Percentiles rank a stretch among this genome's conserved stretches.
Evolutionary conservation across 2,888 invertebrate species (phyloP).

Genomic region (Dicyrtomina minuta): DNA sequence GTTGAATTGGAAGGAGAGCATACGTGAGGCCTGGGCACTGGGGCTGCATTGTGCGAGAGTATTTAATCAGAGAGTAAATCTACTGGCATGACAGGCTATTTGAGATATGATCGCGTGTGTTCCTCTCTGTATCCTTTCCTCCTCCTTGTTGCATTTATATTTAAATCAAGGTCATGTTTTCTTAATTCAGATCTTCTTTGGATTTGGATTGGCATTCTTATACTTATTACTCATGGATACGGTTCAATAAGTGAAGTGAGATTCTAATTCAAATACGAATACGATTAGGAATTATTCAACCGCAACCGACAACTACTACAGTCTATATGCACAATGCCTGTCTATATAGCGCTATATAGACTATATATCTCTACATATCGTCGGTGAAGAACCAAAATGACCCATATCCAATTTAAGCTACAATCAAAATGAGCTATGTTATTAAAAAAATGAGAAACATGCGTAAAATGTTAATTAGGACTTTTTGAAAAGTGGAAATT

Average conservation of each 20-base stretch:
- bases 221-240: constrained; percentile 8
- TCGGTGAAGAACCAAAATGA: not conserved
- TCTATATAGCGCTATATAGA: not conserved
- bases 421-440: too few species aligned
- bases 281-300: not conserved
- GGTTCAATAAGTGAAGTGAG: constrained; percentile 3
- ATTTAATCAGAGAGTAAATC: constrained; percentile 35
- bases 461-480: too few species aligned
- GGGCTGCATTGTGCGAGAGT: not conserved
- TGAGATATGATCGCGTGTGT: constrained; percentile 33
- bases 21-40: not conserved
- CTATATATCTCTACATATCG: not conserved
- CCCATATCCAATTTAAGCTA: too few species aligned
- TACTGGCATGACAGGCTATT: constrained; percentile 37
- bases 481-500: too few species aligned
- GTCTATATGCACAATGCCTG: too few species aligned
- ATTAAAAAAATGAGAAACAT: too few species aligned
- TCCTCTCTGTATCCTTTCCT: constrained; percentile 3
- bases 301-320: not conserved
- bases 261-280: constrained; percentile 7
- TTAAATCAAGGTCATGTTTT: constrained; percentile 41
- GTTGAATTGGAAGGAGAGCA: too few species aligned
- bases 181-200: constrained; percentile 11
- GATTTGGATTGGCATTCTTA: constrained; percentile 22
- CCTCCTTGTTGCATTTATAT: constrained; percentile 21